A percentile compares a stretch with the other conserved stretches of the same genome.
These are phyloP conservation scores for Battus philenor DNA, from an alignment of 1,140 invertebrate genomes.

Conservation along the genomic window DNA sequence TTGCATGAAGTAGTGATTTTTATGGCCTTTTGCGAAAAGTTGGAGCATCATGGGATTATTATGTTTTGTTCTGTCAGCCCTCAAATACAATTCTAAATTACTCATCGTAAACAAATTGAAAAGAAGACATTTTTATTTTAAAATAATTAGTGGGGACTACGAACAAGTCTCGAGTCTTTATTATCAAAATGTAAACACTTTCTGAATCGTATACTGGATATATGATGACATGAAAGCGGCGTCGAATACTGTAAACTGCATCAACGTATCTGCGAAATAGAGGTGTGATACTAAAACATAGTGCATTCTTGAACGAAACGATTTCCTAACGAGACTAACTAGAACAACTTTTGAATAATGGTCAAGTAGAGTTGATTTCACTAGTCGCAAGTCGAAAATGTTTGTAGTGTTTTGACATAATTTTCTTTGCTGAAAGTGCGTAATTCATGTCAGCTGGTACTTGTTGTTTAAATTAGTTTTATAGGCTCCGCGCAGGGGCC, in stretches of 20 bases:
- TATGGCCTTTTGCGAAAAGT: no score
- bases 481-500: slow-evolving; percentile 15
- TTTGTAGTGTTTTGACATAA: slow-evolving; percentile 77
- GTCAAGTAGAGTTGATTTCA: slow-evolving; percentile 76
- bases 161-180: no score
- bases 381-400: slow-evolving; percentile 75
- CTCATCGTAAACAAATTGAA: no score
- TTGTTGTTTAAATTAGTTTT: slow-evolving; percentile 47
- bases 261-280: slow-evolving; percentile 46
- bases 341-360: slow-evolving; percentile 66
- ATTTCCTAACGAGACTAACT: slow-evolving; percentile 46
- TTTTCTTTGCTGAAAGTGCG: slow-evolving; percentile 78
- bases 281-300: slow-evolving; percentile 64
- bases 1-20: no score
- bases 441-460: slow-evolving; percentile 77
- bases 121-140: no score
- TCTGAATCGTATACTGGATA: slow-evolving; percentile 57
- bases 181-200: slow-evolving; percentile 33
- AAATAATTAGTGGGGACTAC: no score
- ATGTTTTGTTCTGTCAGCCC: no score
- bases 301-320: slow-evolving; percentile 64
- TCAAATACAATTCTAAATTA: no score
- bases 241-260: slow-evolving; percentile 28
- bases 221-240: slow-evolving; percentile 49
- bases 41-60: no score